Base-by-base conservation (phyloP, 2,113 vertebrate genomes). In the Phylloscopus whistleri region DNA sequence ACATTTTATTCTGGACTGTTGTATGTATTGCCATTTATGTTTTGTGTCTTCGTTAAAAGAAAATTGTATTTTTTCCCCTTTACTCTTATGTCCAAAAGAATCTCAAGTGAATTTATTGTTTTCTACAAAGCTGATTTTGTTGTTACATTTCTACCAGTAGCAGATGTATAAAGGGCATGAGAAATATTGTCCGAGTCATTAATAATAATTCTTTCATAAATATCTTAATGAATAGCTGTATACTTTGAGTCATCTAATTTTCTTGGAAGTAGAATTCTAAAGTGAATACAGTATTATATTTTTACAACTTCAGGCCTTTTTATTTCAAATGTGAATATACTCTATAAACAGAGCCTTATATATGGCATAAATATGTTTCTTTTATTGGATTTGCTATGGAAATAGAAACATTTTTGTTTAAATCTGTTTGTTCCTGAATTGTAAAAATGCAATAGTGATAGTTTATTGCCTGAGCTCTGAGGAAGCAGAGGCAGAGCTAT, bases 391-490 rank as follows among this genome's bases (percentile, higher is more conserved):
- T 97, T 96, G 73, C 93, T 95, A 76, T 90, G 95, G 94, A 97
- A 97, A 92, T 95, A 95, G 96, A 96, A 95, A 80, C 88, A 60
- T 95, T 94, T 97, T 97, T 96, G 72, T 95, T 98, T 95, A 93
- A 98, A 96, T 97, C 91, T 97, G 94, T 97, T 97, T 97, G 90
- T 96, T 96, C 94, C 97, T 95, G 96, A 97, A 97, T 94, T 96
- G 93, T 97, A 94, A 94, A 97, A 97, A 87, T 92, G 84, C 96
- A 95, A 97, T 97, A 82, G 60, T 93, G 90, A 76, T 95, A 90
- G 93, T 98, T 98, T 98, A 98, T 98, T 97, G 95, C 96, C 92
- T 96, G 80, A 96, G 96, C 95, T 97, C 73, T 93, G 93, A 92
- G 97, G 97, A 97, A 85, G 97, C 97, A 94, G 81, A 97, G 76